A percentile compares a stretch with the other conserved stretches of the same genome.
phyloP scores from a whole-genome alignment of 2,888 invertebrate species.

The Aquatica leii region DNA sequence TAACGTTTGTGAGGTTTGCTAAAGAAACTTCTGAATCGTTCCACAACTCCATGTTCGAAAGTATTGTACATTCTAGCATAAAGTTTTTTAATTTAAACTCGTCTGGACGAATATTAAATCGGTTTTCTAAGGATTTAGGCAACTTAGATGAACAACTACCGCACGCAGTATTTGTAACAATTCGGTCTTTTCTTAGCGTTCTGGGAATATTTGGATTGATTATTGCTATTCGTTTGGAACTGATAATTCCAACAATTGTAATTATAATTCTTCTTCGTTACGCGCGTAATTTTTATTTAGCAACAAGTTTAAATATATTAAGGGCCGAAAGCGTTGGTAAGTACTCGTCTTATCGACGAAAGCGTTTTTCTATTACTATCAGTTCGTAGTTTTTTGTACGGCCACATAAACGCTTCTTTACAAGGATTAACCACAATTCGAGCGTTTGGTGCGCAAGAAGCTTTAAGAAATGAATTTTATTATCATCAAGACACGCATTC shows the following conservation, averaged over 20 bases:
- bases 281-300: conserved; percentile 79
- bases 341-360: conserved; percentile 54
- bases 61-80: conserved; percentile 82
- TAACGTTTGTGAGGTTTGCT: neutral
- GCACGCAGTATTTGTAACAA: conserved; percentile 77
- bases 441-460: neutral
- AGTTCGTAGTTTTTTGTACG: conserved; percentile 83
- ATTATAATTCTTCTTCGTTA: conserved; percentile 78
- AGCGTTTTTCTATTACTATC: conserved; percentile 37
- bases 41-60: conserved; percentile 84
- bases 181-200: no score
- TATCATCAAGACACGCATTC: neutral
- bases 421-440: conserved; percentile 75
- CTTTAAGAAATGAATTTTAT: neutral
- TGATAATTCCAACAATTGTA: conserved; percentile 74
- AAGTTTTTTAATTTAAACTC: conserved; percentile 90
- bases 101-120: conserved; percentile 81
- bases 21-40: no score
- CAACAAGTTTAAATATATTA: conserved; percentile 83
- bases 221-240: no score
- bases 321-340: conserved; percentile 82
- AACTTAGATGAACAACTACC: conserved; percentile 72
- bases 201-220: conserved; percentile 79
- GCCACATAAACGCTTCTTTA: conserved; percentile 74
- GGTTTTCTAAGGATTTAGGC: conserved; percentile 91